A percentile compares a stretch with the other conserved stretches of the same genome.
These are phyloP conservation scores for Cebus imitator DNA, from an alignment of 2,113 vertebrate species.

Conservation along the genomic window DNA sequence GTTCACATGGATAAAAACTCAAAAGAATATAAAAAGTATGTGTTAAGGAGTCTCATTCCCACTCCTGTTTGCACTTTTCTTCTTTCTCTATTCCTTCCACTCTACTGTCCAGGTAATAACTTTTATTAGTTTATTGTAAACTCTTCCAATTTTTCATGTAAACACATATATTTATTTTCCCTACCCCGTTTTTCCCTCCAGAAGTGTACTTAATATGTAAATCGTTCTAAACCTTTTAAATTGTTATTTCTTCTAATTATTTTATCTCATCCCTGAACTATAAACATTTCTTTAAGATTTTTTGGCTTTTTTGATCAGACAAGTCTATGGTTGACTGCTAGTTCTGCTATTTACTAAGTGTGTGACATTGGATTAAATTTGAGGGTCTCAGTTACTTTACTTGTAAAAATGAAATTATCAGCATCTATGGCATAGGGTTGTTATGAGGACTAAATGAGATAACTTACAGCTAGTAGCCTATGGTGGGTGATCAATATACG, in stretches of 20 bases:
- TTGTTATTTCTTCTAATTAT: neutral
- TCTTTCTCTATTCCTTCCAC: neutral
- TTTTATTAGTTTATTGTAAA: neutral
- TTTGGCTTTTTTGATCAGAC: neutral
- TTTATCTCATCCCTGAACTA: neutral
- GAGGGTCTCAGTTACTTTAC: neutral
- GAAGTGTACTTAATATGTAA: neutral
- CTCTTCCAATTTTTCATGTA: neutral
- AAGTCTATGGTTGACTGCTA: neutral
- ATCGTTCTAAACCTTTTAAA: neutral
- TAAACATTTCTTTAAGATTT: neutral
- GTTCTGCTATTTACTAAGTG: neutral
- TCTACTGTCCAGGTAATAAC: neutral
- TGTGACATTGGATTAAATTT: neutral
- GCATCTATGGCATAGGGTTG: neutral
- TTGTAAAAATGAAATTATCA: neutral
- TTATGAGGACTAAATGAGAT: neutral
- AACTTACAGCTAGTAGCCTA: neutral
- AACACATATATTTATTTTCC: neutral
- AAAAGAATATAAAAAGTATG: neutral
- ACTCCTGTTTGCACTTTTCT: neutral
- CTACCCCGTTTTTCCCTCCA: accelerated
- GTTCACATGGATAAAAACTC: neutral
- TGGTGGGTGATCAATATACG: neutral
- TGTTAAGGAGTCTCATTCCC: neutral